Evolutionary conservation across 2,888 invertebrate genomes (phyloP).

Genomic region (Euproctis similis): DNA sequence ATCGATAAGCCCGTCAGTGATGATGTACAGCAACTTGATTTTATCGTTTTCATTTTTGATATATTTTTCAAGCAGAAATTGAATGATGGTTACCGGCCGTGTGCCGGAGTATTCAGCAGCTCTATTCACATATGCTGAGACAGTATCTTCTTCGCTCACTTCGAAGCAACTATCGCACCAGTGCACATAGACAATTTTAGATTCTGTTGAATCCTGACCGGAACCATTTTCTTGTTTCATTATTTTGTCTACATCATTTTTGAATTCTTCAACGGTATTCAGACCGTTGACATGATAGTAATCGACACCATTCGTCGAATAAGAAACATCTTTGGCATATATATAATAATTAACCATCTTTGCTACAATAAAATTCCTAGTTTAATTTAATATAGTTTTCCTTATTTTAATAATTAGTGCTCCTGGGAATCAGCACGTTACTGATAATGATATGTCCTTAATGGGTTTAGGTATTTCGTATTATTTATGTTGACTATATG

Average conservation of each 20-base stretch:
- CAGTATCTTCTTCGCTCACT: constrained; percentile 20
- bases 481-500: no score
- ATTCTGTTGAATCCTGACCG: constrained; percentile 11
- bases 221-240: constrained; percentile 10
- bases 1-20: constrained; percentile 30
- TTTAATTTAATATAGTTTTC: no score
- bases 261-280: constrained; percentile 23
- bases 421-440: no score
- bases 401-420: no score
- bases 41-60: constrained; percentile 10
- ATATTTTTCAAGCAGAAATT: constrained; percentile 6
- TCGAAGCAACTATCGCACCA: constrained; percentile 25
- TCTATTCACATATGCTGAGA: neutral
- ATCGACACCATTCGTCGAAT: constrained; percentile 11
- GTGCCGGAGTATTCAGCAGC: neutral
- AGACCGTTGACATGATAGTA: constrained; percentile 24
- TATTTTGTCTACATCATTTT: constrained; percentile 20
- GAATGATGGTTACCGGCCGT: constrained; percentile 6
- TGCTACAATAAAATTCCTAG: neutral
- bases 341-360: constrained; percentile 18
- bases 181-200: constrained; percentile 28
- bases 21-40: constrained; percentile 29
- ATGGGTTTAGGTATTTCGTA: no score
- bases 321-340: constrained; percentile 29
- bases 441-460: no score